Evolutionary conservation across 2,797 vertebrate genomes (phyloP).

Genomic region (Natrix natrix): DNA sequence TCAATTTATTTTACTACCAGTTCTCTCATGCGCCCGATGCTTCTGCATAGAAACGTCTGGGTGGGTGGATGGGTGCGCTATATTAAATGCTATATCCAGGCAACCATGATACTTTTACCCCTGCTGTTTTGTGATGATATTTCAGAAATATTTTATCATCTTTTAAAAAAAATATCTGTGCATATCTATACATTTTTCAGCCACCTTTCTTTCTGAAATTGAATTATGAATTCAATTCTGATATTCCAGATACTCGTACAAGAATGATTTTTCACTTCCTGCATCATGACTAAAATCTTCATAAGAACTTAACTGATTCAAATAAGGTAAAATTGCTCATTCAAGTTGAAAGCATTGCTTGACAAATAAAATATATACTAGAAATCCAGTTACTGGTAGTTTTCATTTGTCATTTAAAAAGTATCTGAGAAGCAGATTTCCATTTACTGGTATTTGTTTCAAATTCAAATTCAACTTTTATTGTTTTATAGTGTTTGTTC

Average conservation of each 20-base stretch:
- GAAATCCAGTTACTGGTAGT: neutral
- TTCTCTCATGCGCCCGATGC: no score
- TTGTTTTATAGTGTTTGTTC: neutral
- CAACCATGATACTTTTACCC: neutral
- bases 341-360: neutral
- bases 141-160: neutral
- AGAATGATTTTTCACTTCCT: neutral
- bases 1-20: no score
- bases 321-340: neutral
- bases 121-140: neutral
- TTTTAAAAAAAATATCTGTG: neutral
- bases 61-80: no score
- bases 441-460: neutral
- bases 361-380: neutral
- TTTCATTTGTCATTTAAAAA: neutral
- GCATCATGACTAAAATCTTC: neutral
- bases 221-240: neutral
- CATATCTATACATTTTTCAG: neutral
- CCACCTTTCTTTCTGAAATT: neutral
- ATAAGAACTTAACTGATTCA: neutral
- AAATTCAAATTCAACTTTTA: neutral
- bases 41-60: no score
- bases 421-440: neutral
- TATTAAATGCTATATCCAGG: neutral
- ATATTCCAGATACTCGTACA: neutral